Evolutionary conservation across 2,113 vertebrate species (phyloP).

Genomic region (Rhagologus leucostigma): DNA sequence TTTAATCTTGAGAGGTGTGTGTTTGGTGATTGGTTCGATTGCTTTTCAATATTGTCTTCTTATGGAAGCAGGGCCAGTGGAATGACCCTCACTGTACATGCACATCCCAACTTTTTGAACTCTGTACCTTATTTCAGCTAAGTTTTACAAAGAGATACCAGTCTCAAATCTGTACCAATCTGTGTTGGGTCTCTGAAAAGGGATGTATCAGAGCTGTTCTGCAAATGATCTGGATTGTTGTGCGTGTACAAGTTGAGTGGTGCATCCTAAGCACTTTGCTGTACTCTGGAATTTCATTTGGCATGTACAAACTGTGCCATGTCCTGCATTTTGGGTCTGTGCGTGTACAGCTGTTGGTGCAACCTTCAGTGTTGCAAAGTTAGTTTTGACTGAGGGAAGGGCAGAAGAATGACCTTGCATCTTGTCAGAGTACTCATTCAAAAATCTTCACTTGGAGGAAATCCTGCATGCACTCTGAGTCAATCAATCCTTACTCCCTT

Average conservation of each 20-base stretch:
- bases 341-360: not conserved
- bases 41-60: not conserved
- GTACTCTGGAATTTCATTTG: not conserved
- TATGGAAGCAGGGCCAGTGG: not conserved
- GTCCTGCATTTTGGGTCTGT: not conserved
- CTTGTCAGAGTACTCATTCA: not conserved
- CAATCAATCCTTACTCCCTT: not conserved
- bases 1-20: not conserved
- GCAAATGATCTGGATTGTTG: not conserved
- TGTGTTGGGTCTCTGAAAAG: not conserved
- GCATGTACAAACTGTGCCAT: not conserved
- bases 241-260: not conserved
- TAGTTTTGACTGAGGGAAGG: not conserved
- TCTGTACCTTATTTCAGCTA: not conserved
- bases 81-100: not conserved
- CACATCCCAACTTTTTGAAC: not conserved
- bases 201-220: not conserved
- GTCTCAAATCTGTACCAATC: not conserved
- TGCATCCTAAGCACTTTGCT: not conserved
- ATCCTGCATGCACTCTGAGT: not conserved
- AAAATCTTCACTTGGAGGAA: not conserved
- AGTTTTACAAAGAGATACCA: not conserved
- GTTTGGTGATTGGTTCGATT: not conserved
- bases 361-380: not conserved
- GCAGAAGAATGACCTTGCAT: not conserved